Evolutionary conservation across 2,113 vertebrate species (phyloP).

Genomic region (Lepidothrix coronata): DNA sequence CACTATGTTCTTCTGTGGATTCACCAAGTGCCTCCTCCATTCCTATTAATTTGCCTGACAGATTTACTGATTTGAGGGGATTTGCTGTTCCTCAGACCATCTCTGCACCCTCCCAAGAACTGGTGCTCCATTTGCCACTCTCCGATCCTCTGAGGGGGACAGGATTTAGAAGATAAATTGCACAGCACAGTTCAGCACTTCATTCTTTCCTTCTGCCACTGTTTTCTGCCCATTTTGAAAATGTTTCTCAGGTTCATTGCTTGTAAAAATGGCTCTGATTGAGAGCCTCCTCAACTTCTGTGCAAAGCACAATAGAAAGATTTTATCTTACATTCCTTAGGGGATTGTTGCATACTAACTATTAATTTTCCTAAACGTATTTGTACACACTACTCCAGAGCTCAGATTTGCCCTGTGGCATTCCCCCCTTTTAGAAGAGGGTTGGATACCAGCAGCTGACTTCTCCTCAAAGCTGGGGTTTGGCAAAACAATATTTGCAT

Average conservation of each 20-base stretch:
- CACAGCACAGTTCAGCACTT: neutral
- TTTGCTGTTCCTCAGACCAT: neutral
- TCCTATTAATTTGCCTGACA: neutral
- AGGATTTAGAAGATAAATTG: neutral
- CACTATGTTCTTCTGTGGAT: neutral
- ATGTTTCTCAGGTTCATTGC: neutral
- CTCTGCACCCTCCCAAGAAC: neutral
- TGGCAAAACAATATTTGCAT: neutral
- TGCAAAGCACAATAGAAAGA: neutral
- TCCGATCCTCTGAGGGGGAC: neutral
- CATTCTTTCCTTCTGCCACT: neutral
- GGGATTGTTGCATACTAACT: neutral
- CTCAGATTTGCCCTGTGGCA: neutral
- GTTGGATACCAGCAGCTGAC: neutral
- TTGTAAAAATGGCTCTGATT: neutral
- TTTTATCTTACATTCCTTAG: neutral
- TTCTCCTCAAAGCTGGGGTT: neutral
- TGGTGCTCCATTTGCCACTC: neutral
- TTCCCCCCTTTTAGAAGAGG: neutral
- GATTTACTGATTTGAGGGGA: neutral
- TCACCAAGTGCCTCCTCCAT: neutral
- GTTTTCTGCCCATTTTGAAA: neutral
- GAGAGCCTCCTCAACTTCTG: neutral
- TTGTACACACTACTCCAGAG: neutral
- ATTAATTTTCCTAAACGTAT: neutral